Conservation (phyloP, 2,888 invertebrate species). For the Ommatoiulus sabulosus region DNA sequence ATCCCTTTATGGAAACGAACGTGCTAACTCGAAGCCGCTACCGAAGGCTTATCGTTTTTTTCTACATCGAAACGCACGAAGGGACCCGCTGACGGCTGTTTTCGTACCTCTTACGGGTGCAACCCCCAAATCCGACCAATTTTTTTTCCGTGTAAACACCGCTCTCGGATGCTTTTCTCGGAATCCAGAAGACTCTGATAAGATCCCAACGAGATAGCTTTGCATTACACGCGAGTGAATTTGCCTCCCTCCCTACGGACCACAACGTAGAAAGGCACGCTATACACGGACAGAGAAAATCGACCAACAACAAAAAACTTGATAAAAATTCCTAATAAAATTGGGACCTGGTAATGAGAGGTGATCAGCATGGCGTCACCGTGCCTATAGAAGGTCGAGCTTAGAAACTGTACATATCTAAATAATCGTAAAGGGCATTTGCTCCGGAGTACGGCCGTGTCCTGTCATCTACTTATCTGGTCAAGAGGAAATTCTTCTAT, state of each 20-base stretch:
- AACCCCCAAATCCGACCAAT: not conserved
- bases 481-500: too few relatives aligned
- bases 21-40: not conserved
- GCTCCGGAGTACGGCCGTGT: too few relatives aligned
- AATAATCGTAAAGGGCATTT: too few relatives aligned
- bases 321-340: not conserved
- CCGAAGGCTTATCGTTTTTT: not conserved
- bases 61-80: not conserved
- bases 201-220: slow-evolving; percentile 6
- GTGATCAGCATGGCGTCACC: not conserved
- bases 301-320: not conserved
- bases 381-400: not conserved
- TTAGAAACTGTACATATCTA: too few relatives aligned
- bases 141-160: slow-evolving; percentile 1
- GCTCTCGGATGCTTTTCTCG: not conserved
- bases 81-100: not conserved
- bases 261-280: not conserved
- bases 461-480: too few relatives aligned
- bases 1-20: not conserved
- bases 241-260: slow-evolving; percentile 10
- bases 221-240: slow-evolving; percentile 9
- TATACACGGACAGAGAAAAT: not conserved
- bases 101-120: not conserved
- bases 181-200: not conserved
- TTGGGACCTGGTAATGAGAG: not conserved